A percentile compares a stretch with the other conserved stretches of the same genome.
Evolutionary conservation across 2,113 vertebrate genomes (phyloP).

Genomic region (Melanostigma gelatinosum): DNA sequence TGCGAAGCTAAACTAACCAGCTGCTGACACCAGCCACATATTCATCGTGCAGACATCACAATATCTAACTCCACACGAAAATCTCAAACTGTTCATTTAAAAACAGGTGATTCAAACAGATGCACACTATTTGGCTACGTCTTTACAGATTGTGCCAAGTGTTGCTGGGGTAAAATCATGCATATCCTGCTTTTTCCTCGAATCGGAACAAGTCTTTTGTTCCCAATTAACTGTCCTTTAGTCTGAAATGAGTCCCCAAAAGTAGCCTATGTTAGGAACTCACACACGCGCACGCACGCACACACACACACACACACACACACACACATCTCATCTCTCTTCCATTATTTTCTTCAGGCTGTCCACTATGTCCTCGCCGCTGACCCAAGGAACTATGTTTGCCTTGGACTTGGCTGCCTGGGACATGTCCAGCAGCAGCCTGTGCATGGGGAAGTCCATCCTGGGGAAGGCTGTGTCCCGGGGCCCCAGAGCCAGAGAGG

Average conservation of each 20-base stretch:
- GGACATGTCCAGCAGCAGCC: constrained; percentile 81
- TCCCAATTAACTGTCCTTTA: background rate
- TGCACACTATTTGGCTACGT: background rate
- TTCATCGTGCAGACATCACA: background rate
- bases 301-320: too few relatives aligned
- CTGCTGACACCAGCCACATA: background rate
- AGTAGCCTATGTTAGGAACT: too few relatives aligned
- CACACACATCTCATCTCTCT: constrained; percentile 65
- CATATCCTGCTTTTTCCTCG: constrained; percentile 4
- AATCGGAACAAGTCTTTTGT: background rate
- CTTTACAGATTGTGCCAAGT: constrained; percentile 9
- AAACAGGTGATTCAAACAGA: background rate
- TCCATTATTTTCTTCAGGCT: constrained; percentile 86
- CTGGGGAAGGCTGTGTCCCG: constrained; percentile 90
- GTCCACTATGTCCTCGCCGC: constrained; percentile 83
- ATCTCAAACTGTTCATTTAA: background rate
- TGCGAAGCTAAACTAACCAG: background rate
- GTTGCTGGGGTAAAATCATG: constrained; percentile 44
- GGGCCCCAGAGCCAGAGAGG: constrained; percentile 82
- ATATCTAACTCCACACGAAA: background rate
- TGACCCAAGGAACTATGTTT: constrained; percentile 88
- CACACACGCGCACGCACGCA: too few relatives aligned
- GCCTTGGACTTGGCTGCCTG: constrained; percentile 81
- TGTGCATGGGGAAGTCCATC: constrained; percentile 91
- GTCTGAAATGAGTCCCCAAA: too few relatives aligned